A percentile compares a stretch with the other conserved stretches of the same genome.
Evolutionary conservation across 2,888 invertebrate species (phyloP).

Genomic region (Masnerella sp.): DNA sequence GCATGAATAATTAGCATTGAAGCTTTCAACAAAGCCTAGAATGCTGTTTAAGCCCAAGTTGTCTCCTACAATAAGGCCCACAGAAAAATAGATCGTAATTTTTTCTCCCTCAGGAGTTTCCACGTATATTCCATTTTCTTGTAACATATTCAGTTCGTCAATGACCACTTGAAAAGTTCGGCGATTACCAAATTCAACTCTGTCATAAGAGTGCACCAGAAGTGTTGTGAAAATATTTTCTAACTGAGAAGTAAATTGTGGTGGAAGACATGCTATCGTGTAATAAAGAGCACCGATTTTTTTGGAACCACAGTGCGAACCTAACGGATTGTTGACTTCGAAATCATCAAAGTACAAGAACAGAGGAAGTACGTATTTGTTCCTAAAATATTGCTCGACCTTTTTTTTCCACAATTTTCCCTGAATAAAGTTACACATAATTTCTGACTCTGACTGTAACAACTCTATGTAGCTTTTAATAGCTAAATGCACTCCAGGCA

Average conservation of each 20-base stretch:
- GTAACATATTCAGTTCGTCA: constrained; percentile 42
- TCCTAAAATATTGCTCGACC: constrained; percentile 24
- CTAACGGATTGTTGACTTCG: constrained; percentile 30
- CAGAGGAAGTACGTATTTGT: constrained; percentile 30
- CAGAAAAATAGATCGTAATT: constrained; percentile 54
- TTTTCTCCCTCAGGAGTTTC: neutral
- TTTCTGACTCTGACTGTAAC: no score
- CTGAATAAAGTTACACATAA: neutral
- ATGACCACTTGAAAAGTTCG: constrained; percentile 37
- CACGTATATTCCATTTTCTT: constrained; percentile 30
- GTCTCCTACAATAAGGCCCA: constrained; percentile 58
- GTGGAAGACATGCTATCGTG: constrained; percentile 32
- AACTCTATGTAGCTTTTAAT: no score
- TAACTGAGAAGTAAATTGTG: constrained; percentile 20
- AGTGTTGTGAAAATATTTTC: constrained; percentile 39
- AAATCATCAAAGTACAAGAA: constrained; percentile 40
- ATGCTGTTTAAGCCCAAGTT: constrained; percentile 24
- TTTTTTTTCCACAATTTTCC: constrained; percentile 22
- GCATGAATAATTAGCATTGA: constrained; percentile 50
- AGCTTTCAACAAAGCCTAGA: constrained; percentile 59
- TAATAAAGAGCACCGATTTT: constrained; percentile 45
- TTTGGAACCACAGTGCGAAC: constrained; percentile 28
- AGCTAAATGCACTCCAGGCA: no score
- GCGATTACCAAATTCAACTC: constrained; percentile 25
- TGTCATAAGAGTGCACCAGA: constrained; percentile 31